Evolutionary conservation across 2,113 vertebrate species (phyloP), one percentile per base, ranked within the genome.

Genomic region (cattle (Bos taurus)): DNA sequence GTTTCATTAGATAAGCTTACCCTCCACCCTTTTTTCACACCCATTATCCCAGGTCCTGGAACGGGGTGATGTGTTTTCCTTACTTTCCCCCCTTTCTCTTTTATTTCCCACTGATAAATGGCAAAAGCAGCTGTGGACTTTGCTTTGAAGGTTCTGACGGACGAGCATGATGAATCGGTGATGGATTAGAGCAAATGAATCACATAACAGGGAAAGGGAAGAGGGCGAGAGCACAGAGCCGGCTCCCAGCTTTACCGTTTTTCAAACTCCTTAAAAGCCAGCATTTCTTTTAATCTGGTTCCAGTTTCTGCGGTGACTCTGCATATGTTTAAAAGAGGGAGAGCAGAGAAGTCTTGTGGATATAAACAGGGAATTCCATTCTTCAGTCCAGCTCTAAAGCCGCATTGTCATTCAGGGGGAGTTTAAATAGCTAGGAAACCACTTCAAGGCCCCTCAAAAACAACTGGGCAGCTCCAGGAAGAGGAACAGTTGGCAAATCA

Each of bases 71-170:
- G 98, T 98, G 96, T 99, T 99, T 99, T 99, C 99, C 98, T 97
- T 95, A 98, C 99, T 99, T 99, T 99, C 90, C 99, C 99, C 98
- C 98, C 98, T 99, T 98, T 99, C 99, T 96, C 97, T 99, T 99
- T 99, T 99, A 99, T 98, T 99, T 43, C 98, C 97, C 97, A 98
- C 98, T 99, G 99, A 99, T 98, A 99, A 99, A 99, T 99, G 99
- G 99, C 99, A 98, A 98, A 98, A 99, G 99, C 99, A 99, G 99
- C 99, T 99, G 99, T 99, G 98, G 98, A 97, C 98, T 99, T 99
- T 99, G 99, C 99, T 99, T 99, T 99, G 99, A 99, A 99, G 99
- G 99, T 98, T 99, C 99, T 99, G 99, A 99, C 90, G 98, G 99
- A 99, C 86, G 99, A 99, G 99, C 99, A 99, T 99, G 99, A 99